A percentile compares a stretch with the other conserved stretches of the same genome.
phyloP scores from a whole-genome alignment of 37 sponge, comb jelly and placozoan species.

The Mnemiopsis leidyi region DNA sequence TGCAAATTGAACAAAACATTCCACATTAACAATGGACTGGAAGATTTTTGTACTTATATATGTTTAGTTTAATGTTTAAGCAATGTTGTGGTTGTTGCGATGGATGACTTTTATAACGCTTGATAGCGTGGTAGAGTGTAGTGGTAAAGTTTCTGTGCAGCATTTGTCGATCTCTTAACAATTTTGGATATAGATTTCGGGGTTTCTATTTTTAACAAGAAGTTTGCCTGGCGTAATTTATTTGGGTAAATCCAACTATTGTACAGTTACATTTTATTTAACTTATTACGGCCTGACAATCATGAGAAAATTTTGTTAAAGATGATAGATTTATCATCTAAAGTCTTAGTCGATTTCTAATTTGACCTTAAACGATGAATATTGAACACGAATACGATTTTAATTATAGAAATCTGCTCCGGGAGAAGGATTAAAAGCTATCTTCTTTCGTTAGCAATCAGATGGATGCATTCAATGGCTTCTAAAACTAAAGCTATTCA shows the following conservation, averaged over 20 bases:
- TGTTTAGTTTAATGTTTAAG: constrained; percentile 13
- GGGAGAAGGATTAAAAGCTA: too few species aligned
- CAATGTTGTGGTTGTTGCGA: background rate
- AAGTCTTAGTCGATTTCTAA: too few species aligned
- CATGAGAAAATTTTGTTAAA: too few species aligned
- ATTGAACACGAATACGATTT: too few species aligned
- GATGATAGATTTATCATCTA: too few species aligned
- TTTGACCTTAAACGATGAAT: too few species aligned
- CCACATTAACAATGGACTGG: background rate
- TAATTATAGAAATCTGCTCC: too few species aligned
- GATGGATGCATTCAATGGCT: too few species aligned
- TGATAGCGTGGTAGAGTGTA: background rate
- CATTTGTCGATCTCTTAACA: background rate
- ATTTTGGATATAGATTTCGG: background rate
- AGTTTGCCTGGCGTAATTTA: background rate
- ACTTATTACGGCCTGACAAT: background rate
- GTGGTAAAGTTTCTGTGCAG: background rate
- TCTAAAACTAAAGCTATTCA: too few species aligned
- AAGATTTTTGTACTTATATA: constrained; percentile 15
- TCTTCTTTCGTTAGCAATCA: too few species aligned
- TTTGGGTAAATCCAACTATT: background rate
- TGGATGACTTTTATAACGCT: background rate
- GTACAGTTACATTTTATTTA: background rate
- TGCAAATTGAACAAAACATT: background rate
- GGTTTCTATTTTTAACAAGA: background rate